Evolutionary conservation across 2,888 invertebrate genomes (phyloP), one percentile per base, ranked within the genome.

Genomic region (Philonicus albiceps): DNA sequence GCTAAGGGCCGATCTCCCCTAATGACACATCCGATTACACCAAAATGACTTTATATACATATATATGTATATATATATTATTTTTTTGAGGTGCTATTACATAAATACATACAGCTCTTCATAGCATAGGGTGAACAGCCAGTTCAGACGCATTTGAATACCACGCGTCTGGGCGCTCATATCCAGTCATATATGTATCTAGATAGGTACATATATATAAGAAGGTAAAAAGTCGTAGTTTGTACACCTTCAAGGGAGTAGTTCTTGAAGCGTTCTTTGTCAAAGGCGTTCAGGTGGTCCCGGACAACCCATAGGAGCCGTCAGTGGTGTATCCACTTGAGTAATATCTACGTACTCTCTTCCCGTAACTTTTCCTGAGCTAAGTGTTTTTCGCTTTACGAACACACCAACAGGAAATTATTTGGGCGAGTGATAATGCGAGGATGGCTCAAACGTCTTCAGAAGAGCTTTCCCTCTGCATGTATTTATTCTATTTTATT

Each of bases 41-140:
- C 19, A 64, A 86, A 86, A 86, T 86, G 86, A 86, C 86, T 86
- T 86, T 75, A 76, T 75, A 76, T 86, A 86, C 86, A 85, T 55
- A 11, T 37, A 37, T 2, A 5, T 2, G n/a, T n/a, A n/a, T n/a
- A n/a, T n/a, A n/a, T n/a, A n/a, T n/a, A n/a, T 37, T 37, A 11
- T 37, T 53, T 76, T 86, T 86, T 53, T 76, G 53, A 86, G 86
- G 64, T 86, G 64, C 73, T 76, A 86, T 78, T 86, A 86, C 76
- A 76, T 53, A 55, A 78, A 76, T 86, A 55, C 13, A 53, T 86
- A 76, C 27, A 86, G 72, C 11, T n/a, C 43, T 76, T 27, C 34
- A 7, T n/a, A 34, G 31, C 3, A 49, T 16, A 49, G 86, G 55
- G 75, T 74, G 43, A 85, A 5, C 5, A 75, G n/a, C 73, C 73